Evolutionary conservation across 2,888 invertebrate genomes (phyloP).

Genomic region (Deilephila porcellus): DNA sequence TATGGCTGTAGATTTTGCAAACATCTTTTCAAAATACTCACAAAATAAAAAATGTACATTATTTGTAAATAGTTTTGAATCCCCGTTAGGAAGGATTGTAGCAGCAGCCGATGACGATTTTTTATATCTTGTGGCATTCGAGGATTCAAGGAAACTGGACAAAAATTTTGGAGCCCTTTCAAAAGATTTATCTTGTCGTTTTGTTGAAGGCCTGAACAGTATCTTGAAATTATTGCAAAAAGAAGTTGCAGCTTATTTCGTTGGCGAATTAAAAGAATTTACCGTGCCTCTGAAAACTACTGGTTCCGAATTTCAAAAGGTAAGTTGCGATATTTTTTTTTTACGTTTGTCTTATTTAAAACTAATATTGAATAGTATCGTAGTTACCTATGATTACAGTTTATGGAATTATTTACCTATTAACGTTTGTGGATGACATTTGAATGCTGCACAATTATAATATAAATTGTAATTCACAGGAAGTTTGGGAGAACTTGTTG

Average conservation of each 20-base stretch:
- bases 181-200: slow-evolving; percentile 54
- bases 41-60: slow-evolving; percentile 42
- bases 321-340: slow-evolving; percentile 40
- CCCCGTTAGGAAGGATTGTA: slow-evolving; percentile 63
- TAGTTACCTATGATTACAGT: not conserved
- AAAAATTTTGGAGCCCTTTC: slow-evolving; percentile 58
- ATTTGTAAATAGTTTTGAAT: slow-evolving; percentile 49
- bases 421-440: too few relatives aligned
- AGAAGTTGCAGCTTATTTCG: slow-evolving; percentile 62
- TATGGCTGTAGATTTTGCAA: slow-evolving; percentile 28
- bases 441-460: not conserved
- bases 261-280: slow-evolving; percentile 66
- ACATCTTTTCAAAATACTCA: slow-evolving; percentile 34
- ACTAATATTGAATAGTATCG: too few relatives aligned
- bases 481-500: slow-evolving; percentile 70
- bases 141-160: slow-evolving; percentile 66
- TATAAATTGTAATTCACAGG: slow-evolving; percentile 49
- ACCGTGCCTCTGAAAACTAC: slow-evolving; percentile 65
- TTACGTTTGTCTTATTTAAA: not conserved
- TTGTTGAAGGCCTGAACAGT: slow-evolving; percentile 57
- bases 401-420: not conserved
- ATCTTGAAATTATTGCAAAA: slow-evolving; percentile 54
- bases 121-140: slow-evolving; percentile 64
- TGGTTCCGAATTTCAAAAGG: slow-evolving; percentile 78
- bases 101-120: slow-evolving; percentile 66